A percentile compares a stretch with the other conserved stretches of the same genome.
These are phyloP conservation scores for Hystrix brachyura DNA, from an alignment of 2,113 vertebrate species.

Conservation along the genomic window DNA sequence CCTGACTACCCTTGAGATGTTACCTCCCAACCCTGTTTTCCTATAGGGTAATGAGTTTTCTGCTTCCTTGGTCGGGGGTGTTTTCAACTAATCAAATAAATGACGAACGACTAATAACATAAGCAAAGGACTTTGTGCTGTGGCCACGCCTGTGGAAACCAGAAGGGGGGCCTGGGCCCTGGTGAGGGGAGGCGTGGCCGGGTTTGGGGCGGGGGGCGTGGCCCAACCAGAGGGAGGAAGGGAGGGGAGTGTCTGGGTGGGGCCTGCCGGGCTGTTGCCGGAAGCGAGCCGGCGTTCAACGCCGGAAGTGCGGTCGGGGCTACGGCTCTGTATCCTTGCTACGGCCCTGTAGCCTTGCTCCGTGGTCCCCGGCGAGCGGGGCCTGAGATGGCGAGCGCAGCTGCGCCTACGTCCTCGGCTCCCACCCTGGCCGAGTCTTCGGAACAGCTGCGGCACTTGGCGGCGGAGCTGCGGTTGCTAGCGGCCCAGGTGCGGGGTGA, in stretches of 20 bases:
- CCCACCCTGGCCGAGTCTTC: conserved; percentile 25
- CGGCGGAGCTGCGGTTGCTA: conserved; percentile 87
- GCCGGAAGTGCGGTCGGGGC: neutral
- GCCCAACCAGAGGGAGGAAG: accelerated
- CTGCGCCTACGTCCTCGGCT: neutral
- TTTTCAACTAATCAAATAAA: conserved; percentile 77
- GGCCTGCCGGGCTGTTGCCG: conserved; percentile 19
- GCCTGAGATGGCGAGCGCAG: neutral
- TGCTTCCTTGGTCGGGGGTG: neutral
- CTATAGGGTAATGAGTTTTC: neutral
- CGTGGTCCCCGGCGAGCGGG: accelerated
- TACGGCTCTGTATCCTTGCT: neutral
- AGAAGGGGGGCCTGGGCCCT: neutral
- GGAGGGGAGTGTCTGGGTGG: neutral
- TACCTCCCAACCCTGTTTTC: neutral
- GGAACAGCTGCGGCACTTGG: conserved; percentile 87
- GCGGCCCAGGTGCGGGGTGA: conserved; percentile 91
- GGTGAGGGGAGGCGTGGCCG: neutral
- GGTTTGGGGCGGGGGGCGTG: neutral
- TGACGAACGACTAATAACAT: neutral
- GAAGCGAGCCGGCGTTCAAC: neutral
- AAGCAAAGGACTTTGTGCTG: neutral
- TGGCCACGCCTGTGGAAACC: neutral
- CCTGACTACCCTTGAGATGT: neutral
- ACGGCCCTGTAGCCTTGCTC: accelerated